Percentiles rank a stretch among this genome's conserved stretches.
Conservation (phyloP, 2,888 invertebrate species). For the Dryobotodes eremita region DNA sequence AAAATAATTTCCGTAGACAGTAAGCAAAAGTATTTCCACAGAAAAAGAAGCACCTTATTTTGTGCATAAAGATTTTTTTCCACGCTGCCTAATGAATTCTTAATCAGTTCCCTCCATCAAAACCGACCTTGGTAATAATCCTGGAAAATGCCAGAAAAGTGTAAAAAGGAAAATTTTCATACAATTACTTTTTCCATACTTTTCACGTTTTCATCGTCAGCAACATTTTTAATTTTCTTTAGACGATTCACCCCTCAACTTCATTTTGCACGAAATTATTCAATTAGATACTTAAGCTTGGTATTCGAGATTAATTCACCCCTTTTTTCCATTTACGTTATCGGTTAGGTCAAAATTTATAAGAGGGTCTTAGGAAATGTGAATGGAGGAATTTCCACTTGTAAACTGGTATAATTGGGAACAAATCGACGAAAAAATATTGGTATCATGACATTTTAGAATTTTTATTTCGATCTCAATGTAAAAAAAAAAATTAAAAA, state of each 20-base stretch:
- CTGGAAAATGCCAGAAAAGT: conserved; percentile 20
- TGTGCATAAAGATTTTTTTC: conserved; percentile 26
- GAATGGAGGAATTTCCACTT: conserved; percentile 24
- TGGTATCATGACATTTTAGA: not conserved
- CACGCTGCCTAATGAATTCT: conserved; percentile 42
- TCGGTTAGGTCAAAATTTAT: conserved; percentile 73
- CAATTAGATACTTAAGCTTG: conserved; percentile 82
- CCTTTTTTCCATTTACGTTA: conserved; percentile 83
- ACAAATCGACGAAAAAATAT: not conserved
- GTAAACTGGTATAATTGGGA: conserved; percentile 1
- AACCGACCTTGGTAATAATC: conserved; percentile 32
- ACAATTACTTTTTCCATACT: conserved; percentile 44
- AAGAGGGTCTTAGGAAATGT: conserved; percentile 66
- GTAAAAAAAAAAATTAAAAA: too few relatives aligned
- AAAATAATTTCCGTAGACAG: conserved; percentile 1
- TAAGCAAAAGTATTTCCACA: not conserved
- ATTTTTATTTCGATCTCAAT: too few relatives aligned
- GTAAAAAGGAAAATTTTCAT: conserved; percentile 27
- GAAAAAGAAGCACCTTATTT: not conserved
- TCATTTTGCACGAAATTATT: conserved; percentile 82
- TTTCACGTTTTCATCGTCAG: conserved; percentile 48
- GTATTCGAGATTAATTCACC: conserved; percentile 80
- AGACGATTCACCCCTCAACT: conserved; percentile 37
- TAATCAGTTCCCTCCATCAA: conserved; percentile 43
- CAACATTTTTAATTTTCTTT: conserved; percentile 60